Base-by-base conservation (phyloP, 2,888 invertebrate species). In the Pammene fasciana region DNA sequence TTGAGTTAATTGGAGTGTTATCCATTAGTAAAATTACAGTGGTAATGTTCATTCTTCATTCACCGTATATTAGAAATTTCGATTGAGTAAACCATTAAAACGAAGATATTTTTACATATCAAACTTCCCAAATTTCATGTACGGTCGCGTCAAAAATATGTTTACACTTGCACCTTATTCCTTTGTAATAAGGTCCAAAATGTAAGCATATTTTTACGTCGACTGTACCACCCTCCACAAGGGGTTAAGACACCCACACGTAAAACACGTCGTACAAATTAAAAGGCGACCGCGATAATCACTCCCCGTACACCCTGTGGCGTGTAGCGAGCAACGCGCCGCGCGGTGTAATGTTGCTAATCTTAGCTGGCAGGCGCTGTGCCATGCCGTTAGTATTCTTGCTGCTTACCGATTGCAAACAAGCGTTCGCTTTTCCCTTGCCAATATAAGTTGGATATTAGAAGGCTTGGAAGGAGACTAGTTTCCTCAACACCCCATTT, bases 211-310 rank as follows among this genome's bases (percentile, higher is more conserved):
- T 64, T 57, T 67, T 60, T 54, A 57, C 11, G 50, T 36, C 16
- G 8, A 36, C 36, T 54, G 57, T 52, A 16, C 38, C 67, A n/a
- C 57, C 16, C 70, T 73, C 64, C 71, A 66, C 72, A 48, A 72
- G 72, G 74, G 75, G 74, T 76, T 79, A 76, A 79, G 73, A 71
- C 79, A 76, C 77, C 77, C 75, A 72, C 73, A 78, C 75, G 81
- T 87, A 82, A 85, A 87, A 90, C 86, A 88, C 79, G 83, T 78
- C 82, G 81, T 86, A 84, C 88, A 90, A 90, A 92, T 92, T 90
- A 91, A 89, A 89, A 87, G 84, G 82, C 82, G 82, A 84, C 89
- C 87, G 83, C 88, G 77, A 75, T 87, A 86, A 88, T 87, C 80
- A 82, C 84, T 82, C 84, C 80, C 77, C 74, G 73, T 74, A 79